Base-by-base conservation (phyloP, 2,888 invertebrate species). In the Bugula neritina region DNA sequence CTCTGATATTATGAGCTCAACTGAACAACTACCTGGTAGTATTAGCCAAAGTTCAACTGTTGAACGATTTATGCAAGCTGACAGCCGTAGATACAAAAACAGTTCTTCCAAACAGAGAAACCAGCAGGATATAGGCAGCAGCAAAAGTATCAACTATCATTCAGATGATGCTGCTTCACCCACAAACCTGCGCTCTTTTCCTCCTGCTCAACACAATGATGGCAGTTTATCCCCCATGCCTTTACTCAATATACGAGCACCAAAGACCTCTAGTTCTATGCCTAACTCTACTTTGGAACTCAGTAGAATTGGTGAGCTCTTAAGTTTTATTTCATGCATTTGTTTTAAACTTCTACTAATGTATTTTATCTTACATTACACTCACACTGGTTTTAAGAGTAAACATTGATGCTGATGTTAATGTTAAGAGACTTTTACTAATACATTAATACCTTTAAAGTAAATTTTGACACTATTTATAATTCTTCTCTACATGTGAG, bases 1-100 rank as follows among this genome's bases (percentile, higher is more conserved):
- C n/a, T 63, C 63, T 27, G 63, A 63, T 31, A 25, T 25, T 31
- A 63, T 31, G 31, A 63, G 63, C n/a, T 63, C 63, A 2, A 63
- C 63, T 17, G 63, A 63, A 31, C 63, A 63, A 10, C 31, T 63
- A n/a, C 31, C 63, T 3, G 63, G 31, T 5, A 63, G 29, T 27
- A 31, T 31, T 13, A 63, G 63, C 27, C 63, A 63, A 25, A 63
- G 63, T 29, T 63, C 63, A 63, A 63, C 29, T 29, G 31, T 29
- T 25, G 63, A 63, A n/a, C 29, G 31, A 63, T 17, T 63, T 31
- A 27, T 21, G 43, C 43, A 43, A 43, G 5, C 43, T 5, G n/a
- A n/a, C n/a, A n/a, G n/a, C n/a, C n/a, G n/a, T n/a, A n/a, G n/a
- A n/a, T n/a, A n/a, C n/a, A n/a, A n/a, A n/a, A 43, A 17, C 43